Conservation (phyloP, 2,888 invertebrate species). For the Leucophenga montana region DNA sequence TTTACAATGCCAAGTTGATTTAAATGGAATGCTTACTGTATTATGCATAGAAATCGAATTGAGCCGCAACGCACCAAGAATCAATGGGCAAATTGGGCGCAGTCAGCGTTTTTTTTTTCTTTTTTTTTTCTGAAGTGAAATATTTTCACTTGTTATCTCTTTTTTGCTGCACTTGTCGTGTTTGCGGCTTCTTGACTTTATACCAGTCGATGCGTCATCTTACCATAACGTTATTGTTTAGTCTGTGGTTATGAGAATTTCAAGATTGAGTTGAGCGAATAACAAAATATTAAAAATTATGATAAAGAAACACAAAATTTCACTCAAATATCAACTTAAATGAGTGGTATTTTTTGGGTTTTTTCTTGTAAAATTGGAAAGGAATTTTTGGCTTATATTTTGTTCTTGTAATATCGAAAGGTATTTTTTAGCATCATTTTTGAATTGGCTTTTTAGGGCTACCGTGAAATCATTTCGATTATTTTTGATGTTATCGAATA, state of each 20-base stretch:
- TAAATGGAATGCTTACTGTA: conserved; percentile 41
- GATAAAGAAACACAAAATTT: background rate
- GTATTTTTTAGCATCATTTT: too few relatives aligned
- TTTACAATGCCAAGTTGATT: conserved; percentile 9
- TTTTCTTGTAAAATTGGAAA: too few relatives aligned
- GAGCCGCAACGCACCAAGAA: conserved; percentile 1
- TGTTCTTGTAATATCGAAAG: too few relatives aligned
- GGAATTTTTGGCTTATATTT: too few relatives aligned
- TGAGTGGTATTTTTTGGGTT: too few relatives aligned
- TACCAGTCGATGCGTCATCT: background rate
- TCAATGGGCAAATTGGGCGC: conserved; percentile 37
- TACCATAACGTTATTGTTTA: conserved; percentile 19
- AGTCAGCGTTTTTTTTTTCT: conserved; percentile 48
- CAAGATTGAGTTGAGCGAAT: background rate
- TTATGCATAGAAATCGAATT: conserved; percentile 37
- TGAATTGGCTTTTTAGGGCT: too few relatives aligned
- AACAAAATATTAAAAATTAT: background rate
- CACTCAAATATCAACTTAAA: too few relatives aligned
- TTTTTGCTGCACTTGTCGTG: background rate
- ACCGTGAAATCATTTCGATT: too few relatives aligned
- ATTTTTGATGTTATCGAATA: too few relatives aligned
- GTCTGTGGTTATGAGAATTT: background rate
- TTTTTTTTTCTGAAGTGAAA: background rate
- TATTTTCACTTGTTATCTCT: too few relatives aligned
- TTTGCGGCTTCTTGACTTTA: conserved; percentile 9